Conservation (phyloP, 2,797 vertebrate genomes). For the Tapera naevia region DNA sequence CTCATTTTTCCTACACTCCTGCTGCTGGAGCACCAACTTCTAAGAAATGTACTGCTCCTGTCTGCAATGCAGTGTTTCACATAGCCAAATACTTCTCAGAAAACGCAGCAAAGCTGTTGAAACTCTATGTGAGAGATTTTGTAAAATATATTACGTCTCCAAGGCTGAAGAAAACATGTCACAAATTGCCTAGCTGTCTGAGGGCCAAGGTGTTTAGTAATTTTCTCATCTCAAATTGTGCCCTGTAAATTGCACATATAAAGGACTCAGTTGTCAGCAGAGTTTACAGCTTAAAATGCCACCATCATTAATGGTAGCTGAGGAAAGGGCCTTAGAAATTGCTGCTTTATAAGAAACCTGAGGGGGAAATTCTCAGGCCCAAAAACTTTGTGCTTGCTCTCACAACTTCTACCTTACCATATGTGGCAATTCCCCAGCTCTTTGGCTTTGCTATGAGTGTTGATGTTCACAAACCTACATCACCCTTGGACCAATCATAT, state of each 20-base stretch:
- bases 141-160: neutral
- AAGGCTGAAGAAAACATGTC: neutral
- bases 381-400: neutral
- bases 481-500: too few relatives aligned
- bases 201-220: neutral
- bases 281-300: neutral
- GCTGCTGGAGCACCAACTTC: neutral
- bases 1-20: neutral
- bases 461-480: neutral
- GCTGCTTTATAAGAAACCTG: neutral
- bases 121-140: rapidly evolving
- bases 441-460: neutral
- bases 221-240: neutral
- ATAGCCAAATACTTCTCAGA: neutral
- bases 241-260: neutral
- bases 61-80: neutral
- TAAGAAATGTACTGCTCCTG: neutral
- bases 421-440: neutral
- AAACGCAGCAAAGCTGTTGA: neutral
- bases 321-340: neutral
- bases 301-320: neutral
- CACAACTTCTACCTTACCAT: neutral
- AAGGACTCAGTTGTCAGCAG: neutral
- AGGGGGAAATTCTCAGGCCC: neutral
- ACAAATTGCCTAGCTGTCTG: neutral